Percentiles rank a stretch among this genome's conserved stretches.
These are phyloP conservation scores for Erebia palarica DNA, from an alignment of 2,888 invertebrate species.

Conservation along the genomic window DNA sequence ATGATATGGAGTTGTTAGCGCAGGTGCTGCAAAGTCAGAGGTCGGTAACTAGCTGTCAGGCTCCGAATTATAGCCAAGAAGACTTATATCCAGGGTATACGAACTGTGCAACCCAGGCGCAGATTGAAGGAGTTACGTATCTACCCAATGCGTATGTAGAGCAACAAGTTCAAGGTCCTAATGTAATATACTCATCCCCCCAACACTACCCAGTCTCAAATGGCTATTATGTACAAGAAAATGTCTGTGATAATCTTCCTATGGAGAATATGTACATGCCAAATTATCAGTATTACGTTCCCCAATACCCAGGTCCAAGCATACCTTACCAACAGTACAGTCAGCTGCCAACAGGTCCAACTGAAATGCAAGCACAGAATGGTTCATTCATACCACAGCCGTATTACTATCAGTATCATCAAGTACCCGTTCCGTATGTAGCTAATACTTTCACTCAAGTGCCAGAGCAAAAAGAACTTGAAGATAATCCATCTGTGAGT, in stretches of 20 bases:
- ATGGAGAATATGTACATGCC: slow-evolving; percentile 65
- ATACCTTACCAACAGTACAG: slow-evolving; percentile 50
- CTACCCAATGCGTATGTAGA: slow-evolving; percentile 69
- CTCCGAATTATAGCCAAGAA: slow-evolving; percentile 51
- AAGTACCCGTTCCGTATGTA: slow-evolving; percentile 56
- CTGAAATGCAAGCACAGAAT: slow-evolving; percentile 52
- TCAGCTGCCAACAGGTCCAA: slow-evolving; percentile 56
- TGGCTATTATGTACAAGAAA: slow-evolving; percentile 65
- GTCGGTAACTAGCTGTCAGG: slow-evolving; percentile 56
- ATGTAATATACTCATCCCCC: slow-evolving; percentile 64
- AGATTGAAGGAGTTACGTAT: slow-evolving; percentile 64
- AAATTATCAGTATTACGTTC: slow-evolving; percentile 71
- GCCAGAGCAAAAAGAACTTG: slow-evolving; percentile 44
- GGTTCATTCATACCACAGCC: slow-evolving; percentile 68
- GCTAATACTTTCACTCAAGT: slow-evolving; percentile 45
- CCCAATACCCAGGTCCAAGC: slow-evolving; percentile 57
- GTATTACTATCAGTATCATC: slow-evolving; percentile 68
- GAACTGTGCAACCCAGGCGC: slow-evolving; percentile 66
- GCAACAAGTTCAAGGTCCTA: slow-evolving; percentile 61
- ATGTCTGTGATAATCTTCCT: slow-evolving; percentile 53
- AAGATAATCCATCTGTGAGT: slow-evolving; percentile 42
- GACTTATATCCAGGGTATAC: slow-evolving; percentile 55
- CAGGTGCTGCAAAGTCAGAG: slow-evolving; percentile 85
- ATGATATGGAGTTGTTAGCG: slow-evolving; percentile 95
- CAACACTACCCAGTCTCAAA: slow-evolving; percentile 63